Evolutionary conservation across 1,140 invertebrate genomes (phyloP).

Genomic region (Neuroterus valhalla): DNA sequence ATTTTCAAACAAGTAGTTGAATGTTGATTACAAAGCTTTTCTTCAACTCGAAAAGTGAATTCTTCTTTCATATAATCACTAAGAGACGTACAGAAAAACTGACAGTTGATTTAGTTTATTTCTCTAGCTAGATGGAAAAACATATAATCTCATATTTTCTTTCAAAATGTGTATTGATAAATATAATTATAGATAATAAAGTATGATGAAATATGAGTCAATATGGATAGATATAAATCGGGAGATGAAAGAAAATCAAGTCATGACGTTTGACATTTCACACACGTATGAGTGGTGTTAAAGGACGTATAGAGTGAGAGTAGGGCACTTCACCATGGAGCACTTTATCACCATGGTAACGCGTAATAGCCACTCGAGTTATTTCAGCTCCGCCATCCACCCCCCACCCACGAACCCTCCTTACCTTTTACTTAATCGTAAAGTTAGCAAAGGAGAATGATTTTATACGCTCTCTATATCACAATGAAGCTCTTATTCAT

Average conservation of each 20-base stretch:
- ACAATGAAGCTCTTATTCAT: conserved; percentile 21
- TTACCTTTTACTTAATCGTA: not conserved
- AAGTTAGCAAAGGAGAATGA: not conserved
- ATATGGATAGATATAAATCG: not conserved
- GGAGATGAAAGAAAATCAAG: not conserved
- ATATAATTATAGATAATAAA: conserved; percentile 13
- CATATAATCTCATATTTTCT: too few relatives aligned
- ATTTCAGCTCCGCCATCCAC: conserved; percentile 33
- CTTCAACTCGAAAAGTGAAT: too few relatives aligned
- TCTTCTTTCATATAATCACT: too few relatives aligned
- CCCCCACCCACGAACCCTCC: not conserved
- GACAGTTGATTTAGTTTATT: too few relatives aligned
- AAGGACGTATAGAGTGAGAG: conserved; percentile 42
- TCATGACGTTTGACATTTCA: not conserved
- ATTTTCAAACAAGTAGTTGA: too few relatives aligned
- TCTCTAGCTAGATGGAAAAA: too few relatives aligned
- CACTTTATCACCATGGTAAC: conserved; percentile 68
- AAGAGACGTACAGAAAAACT: too few relatives aligned
- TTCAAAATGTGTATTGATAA: not conserved
- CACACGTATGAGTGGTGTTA: conserved; percentile 40
- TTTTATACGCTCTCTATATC: conserved; percentile 29
- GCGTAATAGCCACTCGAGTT: conserved; percentile 67
- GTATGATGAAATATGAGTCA: not conserved
- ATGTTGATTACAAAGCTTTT: too few relatives aligned
- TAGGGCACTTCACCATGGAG: conserved; percentile 64